A percentile compares a stretch with the other conserved stretches of the same genome.
phyloP scores from a whole-genome alignment of 2,888 invertebrate species.

The Amblyjoppa proteus region DNA sequence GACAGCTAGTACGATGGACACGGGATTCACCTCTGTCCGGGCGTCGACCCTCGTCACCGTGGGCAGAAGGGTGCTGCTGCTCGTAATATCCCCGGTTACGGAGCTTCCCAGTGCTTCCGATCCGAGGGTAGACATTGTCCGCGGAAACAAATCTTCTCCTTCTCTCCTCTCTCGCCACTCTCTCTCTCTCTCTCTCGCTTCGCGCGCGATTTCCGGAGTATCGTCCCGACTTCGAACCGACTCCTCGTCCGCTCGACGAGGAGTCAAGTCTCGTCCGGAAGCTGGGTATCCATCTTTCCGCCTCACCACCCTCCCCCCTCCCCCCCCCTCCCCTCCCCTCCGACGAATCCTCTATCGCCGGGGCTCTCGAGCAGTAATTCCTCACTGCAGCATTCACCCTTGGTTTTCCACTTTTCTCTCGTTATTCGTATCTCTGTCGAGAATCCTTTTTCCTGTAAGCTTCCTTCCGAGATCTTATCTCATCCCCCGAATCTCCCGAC shows the following conservation, averaged over 20 bases:
- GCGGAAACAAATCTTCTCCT: constrained; percentile 47
- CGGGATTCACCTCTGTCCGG: constrained; percentile 80
- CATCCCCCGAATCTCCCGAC: constrained; percentile 19
- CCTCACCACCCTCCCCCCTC: too few relatives aligned
- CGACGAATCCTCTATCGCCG: constrained; percentile 7
- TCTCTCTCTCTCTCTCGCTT: constrained; percentile 67
- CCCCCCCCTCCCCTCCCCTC: background rate
- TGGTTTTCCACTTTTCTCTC: constrained; percentile 9
- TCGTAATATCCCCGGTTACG: constrained; percentile 77
- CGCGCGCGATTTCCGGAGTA: constrained; percentile 44
- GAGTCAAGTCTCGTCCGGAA: constrained; percentile 68
- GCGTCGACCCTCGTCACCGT: constrained; percentile 79
- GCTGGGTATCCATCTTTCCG: constrained; percentile 60
- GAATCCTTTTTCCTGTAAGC: constrained; percentile 8
- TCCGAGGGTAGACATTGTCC: constrained; percentile 79
- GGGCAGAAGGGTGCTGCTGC: constrained; percentile 75
- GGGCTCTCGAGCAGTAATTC: background rate
- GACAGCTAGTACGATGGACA: constrained; percentile 85
- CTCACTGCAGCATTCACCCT: constrained; percentile 16
- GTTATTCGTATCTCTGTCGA: background rate
- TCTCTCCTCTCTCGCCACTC: constrained; percentile 30
- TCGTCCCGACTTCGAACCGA: constrained; percentile 26
- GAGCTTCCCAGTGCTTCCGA: constrained; percentile 76
- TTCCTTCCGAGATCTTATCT: constrained; percentile 25
- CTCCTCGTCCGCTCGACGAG: constrained; percentile 33